A percentile compares a stretch with the other conserved stretches of the same genome.
Evolutionary conservation across 2,113 vertebrate genomes (phyloP).

Genomic region (Clarias gariepinus): DNA sequence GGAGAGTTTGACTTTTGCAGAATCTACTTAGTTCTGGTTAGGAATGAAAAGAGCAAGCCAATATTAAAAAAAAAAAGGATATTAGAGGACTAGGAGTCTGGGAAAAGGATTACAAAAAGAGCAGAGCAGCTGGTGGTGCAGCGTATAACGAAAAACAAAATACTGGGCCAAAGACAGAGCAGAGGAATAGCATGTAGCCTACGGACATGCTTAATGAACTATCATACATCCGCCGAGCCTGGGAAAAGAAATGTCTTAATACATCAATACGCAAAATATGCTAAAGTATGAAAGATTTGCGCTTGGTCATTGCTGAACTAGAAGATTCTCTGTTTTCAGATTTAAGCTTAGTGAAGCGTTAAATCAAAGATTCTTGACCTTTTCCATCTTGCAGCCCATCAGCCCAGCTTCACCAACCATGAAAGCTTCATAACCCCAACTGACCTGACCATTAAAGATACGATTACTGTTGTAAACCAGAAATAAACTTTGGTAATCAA

Average conservation of each 20-base stretch:
- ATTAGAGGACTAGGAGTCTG: background rate
- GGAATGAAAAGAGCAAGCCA: constrained; percentile 5
- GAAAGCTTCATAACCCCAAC: background rate
- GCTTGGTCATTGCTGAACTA: background rate
- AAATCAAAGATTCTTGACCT: constrained; percentile 1
- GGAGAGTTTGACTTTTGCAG: constrained; percentile 31
- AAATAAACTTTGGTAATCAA: background rate
- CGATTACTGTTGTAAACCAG: background rate
- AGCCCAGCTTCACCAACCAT: background rate
- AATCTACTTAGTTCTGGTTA: constrained; percentile 41
- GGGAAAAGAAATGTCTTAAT: background rate
- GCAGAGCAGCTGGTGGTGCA: constrained; percentile 6
- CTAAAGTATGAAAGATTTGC: background rate
- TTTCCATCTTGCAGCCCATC: background rate
- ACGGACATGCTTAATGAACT: background rate
- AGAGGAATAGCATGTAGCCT: background rate
- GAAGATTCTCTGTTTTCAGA: background rate
- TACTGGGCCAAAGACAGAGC: background rate
- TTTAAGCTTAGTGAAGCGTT: background rate
- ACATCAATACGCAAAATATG: background rate
- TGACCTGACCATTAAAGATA: background rate
- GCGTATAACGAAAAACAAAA: background rate
- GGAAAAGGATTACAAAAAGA: background rate
- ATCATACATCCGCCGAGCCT: background rate
- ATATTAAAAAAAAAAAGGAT: background rate